Percentiles rank a stretch among this genome's conserved stretches.
phyloP scores from a whole-genome alignment of 2,888 invertebrate species.

The Zelleria hepariella region DNA sequence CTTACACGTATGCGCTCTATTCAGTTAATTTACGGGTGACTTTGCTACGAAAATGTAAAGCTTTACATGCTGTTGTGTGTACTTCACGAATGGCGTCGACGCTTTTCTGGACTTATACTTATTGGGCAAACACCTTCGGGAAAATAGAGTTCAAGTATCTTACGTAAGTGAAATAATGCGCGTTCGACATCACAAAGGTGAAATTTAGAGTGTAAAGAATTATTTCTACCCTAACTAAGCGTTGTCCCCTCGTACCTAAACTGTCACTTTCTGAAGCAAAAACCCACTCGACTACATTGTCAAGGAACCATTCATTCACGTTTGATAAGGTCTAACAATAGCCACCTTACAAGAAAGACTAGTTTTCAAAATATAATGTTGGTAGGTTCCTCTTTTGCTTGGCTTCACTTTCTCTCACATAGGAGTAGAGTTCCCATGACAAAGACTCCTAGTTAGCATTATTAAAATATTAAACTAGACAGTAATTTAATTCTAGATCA shows the following conservation, averaged over 20 bases:
- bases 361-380: constrained; percentile 57
- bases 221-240: constrained; percentile 29
- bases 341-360: constrained; percentile 44
- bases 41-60: no score
- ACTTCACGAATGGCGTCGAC: no score
- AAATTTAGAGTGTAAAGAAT: not conserved
- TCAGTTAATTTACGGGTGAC: no score
- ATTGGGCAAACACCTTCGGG: no score
- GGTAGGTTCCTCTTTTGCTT: constrained; percentile 40
- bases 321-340: constrained; percentile 50
- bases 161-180: no score
- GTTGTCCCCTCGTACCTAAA: constrained; percentile 28
- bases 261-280: constrained; percentile 52
- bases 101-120: no score
- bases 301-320: constrained; percentile 47
- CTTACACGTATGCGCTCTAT: no score
- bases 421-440: constrained; percentile 11
- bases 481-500: constrained; percentile 27
- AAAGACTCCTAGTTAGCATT: not conserved
- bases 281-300: constrained; percentile 40
- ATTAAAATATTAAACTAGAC: constrained; percentile 30
- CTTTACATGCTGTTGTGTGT: no score
- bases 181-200: not conserved
- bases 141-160: no score
- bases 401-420: constrained; percentile 49